Percentiles rank a stretch among this genome's conserved stretches.
phyloP scores from a whole-genome alignment of 1,140 invertebrate species.

The Campoletis sonorensis region DNA sequence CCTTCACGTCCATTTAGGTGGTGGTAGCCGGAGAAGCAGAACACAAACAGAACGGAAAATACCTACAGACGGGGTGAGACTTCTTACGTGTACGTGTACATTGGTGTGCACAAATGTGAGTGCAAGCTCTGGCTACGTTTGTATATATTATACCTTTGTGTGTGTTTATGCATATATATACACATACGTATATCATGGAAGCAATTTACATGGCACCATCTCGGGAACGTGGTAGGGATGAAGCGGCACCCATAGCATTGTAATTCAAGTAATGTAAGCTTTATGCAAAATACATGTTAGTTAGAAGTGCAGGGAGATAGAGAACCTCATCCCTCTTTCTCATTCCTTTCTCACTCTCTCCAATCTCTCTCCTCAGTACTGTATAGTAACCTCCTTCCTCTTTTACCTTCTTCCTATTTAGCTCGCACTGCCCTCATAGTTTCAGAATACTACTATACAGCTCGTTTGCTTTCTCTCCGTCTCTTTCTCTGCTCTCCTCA shows the following conservation, averaged over 20 bases:
- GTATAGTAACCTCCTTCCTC: conserved; percentile 14
- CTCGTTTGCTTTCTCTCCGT: conserved; percentile 10
- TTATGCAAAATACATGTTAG: conserved; percentile 76
- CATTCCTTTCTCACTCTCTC: conserved; percentile 46
- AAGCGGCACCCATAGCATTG: conserved; percentile 69
- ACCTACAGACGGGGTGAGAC: conserved; percentile 4
- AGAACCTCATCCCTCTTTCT: conserved; percentile 58
- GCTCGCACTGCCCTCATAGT: not conserved
- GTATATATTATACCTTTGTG: too few species aligned
- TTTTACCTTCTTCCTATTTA: conserved; percentile 40
- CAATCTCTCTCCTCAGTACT: conserved; percentile 42
- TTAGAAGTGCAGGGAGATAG: conserved; percentile 72
- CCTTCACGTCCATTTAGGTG: conserved; percentile 33
- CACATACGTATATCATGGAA: conserved; percentile 57
- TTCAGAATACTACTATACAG: not conserved
- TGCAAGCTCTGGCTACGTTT: not conserved
- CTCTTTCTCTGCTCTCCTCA: conserved; percentile 17
- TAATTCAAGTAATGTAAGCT: conserved; percentile 76
- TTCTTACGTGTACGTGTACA: not conserved
- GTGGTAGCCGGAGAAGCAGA: conserved; percentile 43
- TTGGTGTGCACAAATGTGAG: not conserved
- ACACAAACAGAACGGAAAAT: conserved; percentile 7
- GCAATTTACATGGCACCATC: conserved; percentile 72
- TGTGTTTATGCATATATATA: not conserved
- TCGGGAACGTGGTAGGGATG: conserved; percentile 57